Base-by-base conservation (phyloP, 2,113 vertebrate species). In the Hoplias malabaricus region DNA sequence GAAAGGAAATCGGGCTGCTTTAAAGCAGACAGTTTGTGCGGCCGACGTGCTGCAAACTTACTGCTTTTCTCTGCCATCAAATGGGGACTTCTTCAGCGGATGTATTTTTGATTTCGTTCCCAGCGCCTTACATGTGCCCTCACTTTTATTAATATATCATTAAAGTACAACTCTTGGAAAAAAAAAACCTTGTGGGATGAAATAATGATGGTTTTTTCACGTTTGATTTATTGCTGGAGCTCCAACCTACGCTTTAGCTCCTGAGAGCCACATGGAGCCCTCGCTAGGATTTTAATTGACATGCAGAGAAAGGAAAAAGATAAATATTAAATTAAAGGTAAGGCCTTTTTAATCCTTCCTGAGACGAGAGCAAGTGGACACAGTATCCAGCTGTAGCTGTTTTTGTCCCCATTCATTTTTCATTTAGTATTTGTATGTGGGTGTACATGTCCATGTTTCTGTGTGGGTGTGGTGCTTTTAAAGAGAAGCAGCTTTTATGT, bases 301-400 rank as follows among this genome's bases (percentile, higher is more conserved):
- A 83, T 81, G 81, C 76, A 74, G 79, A 78, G 86, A 25, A 46
- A 50, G 54, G 31, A 40, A 14, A 71, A 50, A 75, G 78, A 86
- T 90, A 77, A 82, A 81, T 87, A 87, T 87, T 91, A 88, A 91
- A 25, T 89, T 86, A 89, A 86, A 79, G 76, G 79, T 72, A 77
- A 71, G 40, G 21, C 34, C 46, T 82, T 43, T 63, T 59, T 27
- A 61, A 78, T 87, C 88, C 86, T 90, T 92, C 91, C 93, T 6
- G 89, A 93, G 93, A 93, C 93, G 95, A 83, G 91, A 88, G 89
- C 93, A 93, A 92, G 89, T 89, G 82, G 61, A 79, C 59, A n/a
- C 46, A 59, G 38, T 40, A 29, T 21, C 19, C 46, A 27, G 33
- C 38, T 53, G 2, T 21, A 19, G 2, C 46, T 57, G 67, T 75